Percentiles rank a stretch among this genome's conserved stretches.
Conservation (phyloP, 2,113 vertebrate species). For the Petroica traversi region DNA sequence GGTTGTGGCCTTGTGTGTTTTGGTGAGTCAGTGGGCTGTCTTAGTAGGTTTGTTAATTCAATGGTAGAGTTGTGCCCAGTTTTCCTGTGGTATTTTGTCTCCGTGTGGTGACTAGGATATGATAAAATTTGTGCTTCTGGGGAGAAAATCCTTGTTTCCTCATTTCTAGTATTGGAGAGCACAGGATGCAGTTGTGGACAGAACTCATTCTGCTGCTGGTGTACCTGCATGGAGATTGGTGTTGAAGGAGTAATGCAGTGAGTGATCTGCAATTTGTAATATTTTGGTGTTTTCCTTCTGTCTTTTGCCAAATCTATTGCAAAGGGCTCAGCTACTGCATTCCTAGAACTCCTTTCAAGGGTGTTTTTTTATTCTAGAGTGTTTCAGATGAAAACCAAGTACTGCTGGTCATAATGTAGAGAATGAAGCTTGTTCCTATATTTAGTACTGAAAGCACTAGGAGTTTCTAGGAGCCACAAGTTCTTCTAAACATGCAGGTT, state of each 20-base stretch:
- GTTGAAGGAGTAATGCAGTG: neutral
- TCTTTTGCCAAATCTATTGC: neutral
- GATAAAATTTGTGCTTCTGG: neutral
- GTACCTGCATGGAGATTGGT: neutral
- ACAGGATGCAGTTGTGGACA: fast-evolving
- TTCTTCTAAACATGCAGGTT: neutral
- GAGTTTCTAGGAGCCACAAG: neutral
- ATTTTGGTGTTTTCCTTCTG: fast-evolving
- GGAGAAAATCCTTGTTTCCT: fast-evolving
- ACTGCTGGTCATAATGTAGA: neutral
- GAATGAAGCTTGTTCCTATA: fast-evolving
- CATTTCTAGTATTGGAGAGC: neutral
- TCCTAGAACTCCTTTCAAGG: neutral
- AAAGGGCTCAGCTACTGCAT: neutral
- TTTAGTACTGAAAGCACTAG: neutral
- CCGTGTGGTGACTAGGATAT: fast-evolving
- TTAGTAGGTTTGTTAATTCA: neutral
- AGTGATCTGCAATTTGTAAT: neutral
- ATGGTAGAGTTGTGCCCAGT: fast-evolving
- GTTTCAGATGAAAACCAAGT: neutral
- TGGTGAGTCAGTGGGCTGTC: neutral
- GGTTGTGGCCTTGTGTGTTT: neutral
- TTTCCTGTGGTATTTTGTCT: neutral
- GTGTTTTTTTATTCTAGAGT: neutral
- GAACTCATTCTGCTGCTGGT: fast-evolving